Conservation (phyloP, 2,888 invertebrate species). For the Torymus aiolomorphi region DNA sequence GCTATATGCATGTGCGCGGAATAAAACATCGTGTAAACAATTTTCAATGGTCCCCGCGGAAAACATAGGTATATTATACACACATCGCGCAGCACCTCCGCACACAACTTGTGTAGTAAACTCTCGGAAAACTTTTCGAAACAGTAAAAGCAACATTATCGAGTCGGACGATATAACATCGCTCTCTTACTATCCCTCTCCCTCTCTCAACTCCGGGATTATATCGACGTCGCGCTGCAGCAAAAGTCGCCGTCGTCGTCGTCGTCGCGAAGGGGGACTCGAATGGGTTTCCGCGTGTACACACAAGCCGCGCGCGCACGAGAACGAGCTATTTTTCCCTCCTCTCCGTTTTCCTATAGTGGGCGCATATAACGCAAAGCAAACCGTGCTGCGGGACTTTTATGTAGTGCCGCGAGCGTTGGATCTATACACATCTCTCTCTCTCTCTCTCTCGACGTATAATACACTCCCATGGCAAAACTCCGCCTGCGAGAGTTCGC, state of each 20-base stretch:
- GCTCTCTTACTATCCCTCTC: neutral
- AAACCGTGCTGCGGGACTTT: constrained; percentile 36
- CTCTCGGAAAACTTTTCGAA: constrained; percentile 39
- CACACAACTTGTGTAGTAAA: constrained; percentile 38
- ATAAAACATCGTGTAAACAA: constrained; percentile 47
- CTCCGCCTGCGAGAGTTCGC: neutral
- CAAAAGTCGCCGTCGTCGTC: constrained; percentile 13
- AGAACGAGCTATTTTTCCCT: neutral
- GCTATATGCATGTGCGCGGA: neutral
- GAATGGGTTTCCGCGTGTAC: constrained; percentile 43
- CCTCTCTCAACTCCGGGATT: neutral
- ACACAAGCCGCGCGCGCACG: neutral
- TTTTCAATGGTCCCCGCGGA: constrained; percentile 45
- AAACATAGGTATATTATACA: neutral
- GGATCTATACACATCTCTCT: too few species aligned
- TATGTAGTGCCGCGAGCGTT: constrained; percentile 8
- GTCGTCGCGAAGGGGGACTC: neutral
- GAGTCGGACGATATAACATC: constrained; percentile 37
- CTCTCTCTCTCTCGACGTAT: too few species aligned
- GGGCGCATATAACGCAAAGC: constrained; percentile 2
- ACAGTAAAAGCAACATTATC: constrained; percentile 49
- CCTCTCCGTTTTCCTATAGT: neutral
- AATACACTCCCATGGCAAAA: neutral
- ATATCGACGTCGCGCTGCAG: constrained; percentile 7
- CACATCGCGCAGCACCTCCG: neutral